Evolutionary conservation across 37 sponge, comb jelly and placozoan genomes (phyloP), one percentile per base, ranked within the genome.

Genomic region (Mnemiopsis leidyi): DNA sequence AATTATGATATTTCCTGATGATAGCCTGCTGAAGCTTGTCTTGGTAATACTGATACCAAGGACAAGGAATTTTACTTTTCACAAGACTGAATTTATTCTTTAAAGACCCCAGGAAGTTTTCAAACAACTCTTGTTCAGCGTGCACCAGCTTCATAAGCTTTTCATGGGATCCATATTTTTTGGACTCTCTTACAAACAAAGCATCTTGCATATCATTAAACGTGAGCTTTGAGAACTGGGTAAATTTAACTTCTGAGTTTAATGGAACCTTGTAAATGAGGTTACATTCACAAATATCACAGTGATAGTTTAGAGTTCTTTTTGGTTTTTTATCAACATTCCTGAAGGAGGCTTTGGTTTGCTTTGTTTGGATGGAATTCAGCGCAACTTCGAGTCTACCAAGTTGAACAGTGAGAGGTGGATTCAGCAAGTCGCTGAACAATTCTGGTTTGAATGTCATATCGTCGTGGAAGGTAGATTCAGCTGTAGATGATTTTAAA

Each of bases 141-240:
- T 38, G 5, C 23, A 85, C 40, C 2, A 85, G 29, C 48, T 85
- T 40, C 61, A 85, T 85, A 3, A 85, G 61, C 0, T 28, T 32
- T 20, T 26, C 1, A 28, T 85, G 90, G 1, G 90, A 25, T 38
- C 48, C 29, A 85, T 85, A 40, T 2, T 85, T 38, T 13, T 39
- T 7, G 24, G 61, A 40, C 5, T 85, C 90, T 85, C 61, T 85
- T 23, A 18, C 2, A 38, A 85, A 40, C 61, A 85, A 38, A 2
- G 38, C 82, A 82, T 36, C 38, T 7, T 82, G 36, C 82, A 82
- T 82, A 82, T 82, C 82, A 1, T 30, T 30, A 20, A 23, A 30
- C 2, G 82, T 82, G 82, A 82, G 38, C 23, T 36, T 82, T 5
- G 82, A 82, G 38, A 82, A 82, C 36, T 82, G 82, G 36, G 82